These are phyloP conservation scores for Apostichopus californicus DNA, from an alignment of 35 echinoderm and acorn worm genomes.

Conservation along the genomic window DNA sequence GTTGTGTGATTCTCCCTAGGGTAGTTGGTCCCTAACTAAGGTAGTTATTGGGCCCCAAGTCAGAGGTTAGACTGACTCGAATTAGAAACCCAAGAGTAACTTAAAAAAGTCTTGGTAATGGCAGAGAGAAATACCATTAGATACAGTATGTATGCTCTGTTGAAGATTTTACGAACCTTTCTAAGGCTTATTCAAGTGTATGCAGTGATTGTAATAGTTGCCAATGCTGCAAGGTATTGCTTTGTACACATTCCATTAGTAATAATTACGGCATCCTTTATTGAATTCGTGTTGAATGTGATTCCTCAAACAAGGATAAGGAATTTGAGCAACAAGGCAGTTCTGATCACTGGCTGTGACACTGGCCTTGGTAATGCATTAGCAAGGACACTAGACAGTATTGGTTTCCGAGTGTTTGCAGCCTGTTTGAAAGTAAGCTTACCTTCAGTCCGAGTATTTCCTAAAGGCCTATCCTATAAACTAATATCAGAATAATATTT, in stretches of 20 bases:
- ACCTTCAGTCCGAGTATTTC: too few relatives aligned
- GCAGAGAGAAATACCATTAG: too few relatives aligned
- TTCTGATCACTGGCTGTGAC: constrained; percentile 79
- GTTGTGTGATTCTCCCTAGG: too few relatives aligned
- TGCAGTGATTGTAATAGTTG: not conserved
- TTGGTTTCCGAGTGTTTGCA: constrained; percentile 78
- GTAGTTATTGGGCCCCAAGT: not conserved
- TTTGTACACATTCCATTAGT: not conserved
- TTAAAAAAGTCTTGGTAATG: too few relatives aligned
- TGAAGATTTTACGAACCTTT: not conserved
- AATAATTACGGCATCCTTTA: not conserved
- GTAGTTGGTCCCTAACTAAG: not conserved
- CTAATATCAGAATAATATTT: too few relatives aligned
- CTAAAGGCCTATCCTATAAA: too few relatives aligned
- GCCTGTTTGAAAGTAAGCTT: constrained; percentile 54
- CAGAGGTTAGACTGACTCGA: not conserved
- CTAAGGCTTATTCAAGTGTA: constrained; percentile 2
- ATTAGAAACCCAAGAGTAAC: too few relatives aligned
- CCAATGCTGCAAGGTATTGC: constrained; percentile 2
- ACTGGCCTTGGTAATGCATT: constrained; percentile 76
- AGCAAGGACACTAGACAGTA: constrained; percentile 51
- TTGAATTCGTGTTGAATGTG: not conserved
- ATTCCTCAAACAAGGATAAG: constrained; percentile 17
- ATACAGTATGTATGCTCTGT: not conserved
- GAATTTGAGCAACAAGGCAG: constrained; percentile 37